A percentile compares a stretch with the other conserved stretches of the same genome.
Conservation (phyloP, 2,113 vertebrate genomes). For the Silurus asotus region DNA sequence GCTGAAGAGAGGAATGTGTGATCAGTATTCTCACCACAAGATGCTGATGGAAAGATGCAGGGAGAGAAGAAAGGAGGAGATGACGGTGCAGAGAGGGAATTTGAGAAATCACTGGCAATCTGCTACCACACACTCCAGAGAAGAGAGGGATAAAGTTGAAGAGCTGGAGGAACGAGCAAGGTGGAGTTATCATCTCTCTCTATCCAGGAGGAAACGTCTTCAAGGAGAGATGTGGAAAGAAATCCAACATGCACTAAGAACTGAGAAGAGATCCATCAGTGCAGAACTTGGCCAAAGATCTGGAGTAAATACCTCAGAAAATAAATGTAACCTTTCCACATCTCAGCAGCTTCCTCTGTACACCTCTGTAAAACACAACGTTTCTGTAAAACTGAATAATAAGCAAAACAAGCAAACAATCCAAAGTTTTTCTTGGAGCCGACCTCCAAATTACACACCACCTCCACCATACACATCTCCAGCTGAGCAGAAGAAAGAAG, state of each 20-base stretch:
- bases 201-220: slow-evolving; percentile 64
- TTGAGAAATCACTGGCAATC: slow-evolving; percentile 63
- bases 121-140: slow-evolving; percentile 53
- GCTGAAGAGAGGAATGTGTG: slow-evolving; percentile 49
- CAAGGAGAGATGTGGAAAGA: slow-evolving; percentile 60
- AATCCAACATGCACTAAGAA: slow-evolving; percentile 52
- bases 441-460: slow-evolving; percentile 81
- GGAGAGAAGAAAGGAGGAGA: slow-evolving; percentile 38
- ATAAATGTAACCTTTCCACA: slow-evolving; percentile 18
- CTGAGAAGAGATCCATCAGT: slow-evolving; percentile 33
- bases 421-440: slow-evolving; percentile 60
- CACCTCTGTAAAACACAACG: not conserved
- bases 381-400: slow-evolving; percentile 35
- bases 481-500: slow-evolving; percentile 58
- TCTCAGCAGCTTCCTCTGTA: not conserved
- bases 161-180: slow-evolving; percentile 70
- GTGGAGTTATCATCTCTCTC: slow-evolving; percentile 66
- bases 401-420: slow-evolving; percentile 53
- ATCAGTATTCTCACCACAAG: slow-evolving; percentile 54
- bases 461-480: slow-evolving; percentile 82
- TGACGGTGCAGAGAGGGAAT: slow-evolving; percentile 52
- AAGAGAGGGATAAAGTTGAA: slow-evolving; percentile 59
- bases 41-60: slow-evolving; percentile 48
- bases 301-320: slow-evolving; percentile 39
- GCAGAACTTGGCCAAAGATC: slow-evolving; percentile 43